Evolutionary conservation across 2,113 vertebrate species (phyloP).

Genomic region (Actinemys pallida): DNA sequence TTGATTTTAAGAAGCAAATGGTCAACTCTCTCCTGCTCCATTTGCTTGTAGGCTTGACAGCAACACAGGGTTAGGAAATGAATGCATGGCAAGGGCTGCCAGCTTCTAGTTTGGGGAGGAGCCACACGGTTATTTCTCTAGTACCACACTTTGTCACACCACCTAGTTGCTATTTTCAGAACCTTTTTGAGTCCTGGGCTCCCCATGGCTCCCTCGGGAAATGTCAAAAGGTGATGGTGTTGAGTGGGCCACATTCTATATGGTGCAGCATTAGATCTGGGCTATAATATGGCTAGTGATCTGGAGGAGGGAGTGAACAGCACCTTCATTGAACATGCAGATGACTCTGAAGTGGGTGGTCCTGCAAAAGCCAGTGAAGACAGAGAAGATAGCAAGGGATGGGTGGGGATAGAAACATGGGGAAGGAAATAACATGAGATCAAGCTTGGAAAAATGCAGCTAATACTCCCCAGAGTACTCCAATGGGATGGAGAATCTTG

Average conservation of each 20-base stretch:
- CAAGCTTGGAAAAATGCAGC: background rate
- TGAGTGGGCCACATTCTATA: background rate
- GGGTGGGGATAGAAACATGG: background rate
- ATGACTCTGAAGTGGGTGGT: background rate
- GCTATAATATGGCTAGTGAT: background rate
- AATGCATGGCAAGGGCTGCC: accelerated
- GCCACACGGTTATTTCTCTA: accelerated
- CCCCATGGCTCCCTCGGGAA: accelerated
- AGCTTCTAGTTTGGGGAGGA: background rate
- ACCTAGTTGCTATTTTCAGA: accelerated
- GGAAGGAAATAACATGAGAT: background rate
- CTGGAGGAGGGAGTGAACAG: background rate
- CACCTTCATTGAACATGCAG: background rate
- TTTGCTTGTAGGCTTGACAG: background rate
- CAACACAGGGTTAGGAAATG: background rate
- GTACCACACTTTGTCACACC: accelerated
- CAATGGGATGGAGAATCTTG: background rate
- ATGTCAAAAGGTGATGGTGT: background rate
- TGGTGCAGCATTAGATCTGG: background rate
- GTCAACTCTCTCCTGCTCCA: background rate
- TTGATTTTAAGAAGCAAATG: background rate
- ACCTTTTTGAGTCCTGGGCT: background rate
- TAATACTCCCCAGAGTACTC: background rate
- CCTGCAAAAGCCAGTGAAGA: accelerated
- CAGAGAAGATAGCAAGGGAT: background rate